Evolutionary conservation across 2,797 vertebrate species (phyloP), one percentile per base, ranked within the genome.

Genomic region (Tapirus indicus): DNA sequence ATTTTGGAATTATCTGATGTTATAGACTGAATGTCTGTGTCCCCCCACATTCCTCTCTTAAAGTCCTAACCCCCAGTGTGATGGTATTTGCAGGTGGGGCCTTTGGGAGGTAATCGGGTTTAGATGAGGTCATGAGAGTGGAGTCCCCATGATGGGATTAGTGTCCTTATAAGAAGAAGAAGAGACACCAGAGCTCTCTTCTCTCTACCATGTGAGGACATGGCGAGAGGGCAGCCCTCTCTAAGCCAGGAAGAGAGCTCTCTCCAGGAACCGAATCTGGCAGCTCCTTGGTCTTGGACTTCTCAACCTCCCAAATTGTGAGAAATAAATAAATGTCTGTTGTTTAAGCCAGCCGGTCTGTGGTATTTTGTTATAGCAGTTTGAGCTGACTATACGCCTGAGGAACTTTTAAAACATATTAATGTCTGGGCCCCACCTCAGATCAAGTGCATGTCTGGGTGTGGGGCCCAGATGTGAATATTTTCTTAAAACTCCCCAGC

Each of bases 401-500:
- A 69, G 72, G n/a, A 82, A 83, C 52, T 75, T 95, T 82, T 66
- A 89, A 92, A 87, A 44, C 10, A 6, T 77, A 41, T 44, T 56
- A 10, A 82, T 93, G n/a, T n/a, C 79, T 75, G 8, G 52, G 27
- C 10, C 38, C 52, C 52, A 29, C 62, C 54, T 18, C 49, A 6
- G 13, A 74, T 75, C 14, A 64, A 91, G 66, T 44, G 18, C 32
- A 25, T 35, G 27, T 49, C 52, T 87, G 20, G 32, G 23, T 94
- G 12, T 20, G 54, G 21, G 68, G 16, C 54, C 21, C n/a, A 87
- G 64, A 66, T 23, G 17, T 18, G 9, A 25, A 60, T 52, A 27
- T 60, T 87, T 78, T 88, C 88, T 85, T 69, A 58, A 91, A 90
- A 92, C 38, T 92, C 35, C 54, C 54, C 32, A 87, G 35, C 35